Evolutionary conservation across 2,888 invertebrate species (phyloP), one percentile per base, ranked within the genome.

Genomic region (Allygus modestus): DNA sequence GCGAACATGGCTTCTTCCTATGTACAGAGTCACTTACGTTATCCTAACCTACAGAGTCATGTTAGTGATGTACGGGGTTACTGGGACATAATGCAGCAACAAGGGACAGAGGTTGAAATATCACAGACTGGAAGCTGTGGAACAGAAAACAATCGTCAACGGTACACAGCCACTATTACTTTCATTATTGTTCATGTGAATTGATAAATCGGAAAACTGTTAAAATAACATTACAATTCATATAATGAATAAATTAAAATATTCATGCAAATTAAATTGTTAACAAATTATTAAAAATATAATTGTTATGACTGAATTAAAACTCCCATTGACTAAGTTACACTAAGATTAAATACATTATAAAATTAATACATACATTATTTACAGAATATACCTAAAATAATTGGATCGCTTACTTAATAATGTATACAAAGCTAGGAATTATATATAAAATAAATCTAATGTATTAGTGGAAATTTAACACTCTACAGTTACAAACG

Each of bases 1-100:
- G 71, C 43, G 61, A 69, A 61, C 82, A 82, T 73, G 82, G 82
- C 82, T 82, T 82, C 82, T 46, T 33, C n/a, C 20, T 71, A 71
- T 71, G 71, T 77, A 77, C 46, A 65, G 17, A 54, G 65, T 65
- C 28, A 15, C 65, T 58, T 65, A 20, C 58, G 26, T 37, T 73
- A 41, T 41, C 73, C 73, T 73, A 77, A 51, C 75, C 46, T 77
- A 77, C 75, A 77, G 11, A 20, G 75, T 73, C 73, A 43, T 41
- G 73, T 43, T 28, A 31, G 37, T 41, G 71, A 33, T 71, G 71
- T 71, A 65, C 28, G 28, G 58, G 26, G 20, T 15, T 9, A n/a
- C n/a, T n/a, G n/a, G n/a, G n/a, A n/a, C n/a, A n/a, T n/a, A 65
- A 5, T n/a, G 54, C 5, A 54, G 65, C 15, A n/a, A 23, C 15